phyloP scores from a whole-genome alignment of 2,888 invertebrate genomes.

The Pseudeuparius sepicola region DNA sequence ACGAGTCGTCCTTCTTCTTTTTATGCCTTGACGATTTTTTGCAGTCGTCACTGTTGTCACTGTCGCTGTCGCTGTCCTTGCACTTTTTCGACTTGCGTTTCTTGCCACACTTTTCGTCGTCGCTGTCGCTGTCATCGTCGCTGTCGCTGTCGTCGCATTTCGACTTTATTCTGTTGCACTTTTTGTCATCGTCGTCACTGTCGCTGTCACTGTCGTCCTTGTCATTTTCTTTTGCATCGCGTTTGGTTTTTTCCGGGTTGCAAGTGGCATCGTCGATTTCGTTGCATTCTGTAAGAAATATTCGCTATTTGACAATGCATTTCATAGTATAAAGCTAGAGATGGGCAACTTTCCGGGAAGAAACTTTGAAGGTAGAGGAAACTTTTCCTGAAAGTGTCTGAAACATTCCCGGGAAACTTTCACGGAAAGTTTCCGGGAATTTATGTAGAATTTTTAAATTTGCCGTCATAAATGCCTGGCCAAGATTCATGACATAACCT shows the following conservation, averaged over 20 bases:
- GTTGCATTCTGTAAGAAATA: slow-evolving; percentile 5
- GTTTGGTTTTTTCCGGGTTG: too few species aligned
- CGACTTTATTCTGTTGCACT: slow-evolving; percentile 3
- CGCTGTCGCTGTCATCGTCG: slow-evolving; percentile 9
- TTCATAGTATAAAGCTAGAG: too few species aligned
- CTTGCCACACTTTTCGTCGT: slow-evolving; percentile 12
- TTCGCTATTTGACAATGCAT: too few species aligned
- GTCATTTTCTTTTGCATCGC: slow-evolving; percentile 6
- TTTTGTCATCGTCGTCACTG: slow-evolving; percentile 16
- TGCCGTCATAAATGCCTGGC: too few species aligned
- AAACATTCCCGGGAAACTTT: too few species aligned
- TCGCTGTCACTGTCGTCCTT: slow-evolving; percentile 2
- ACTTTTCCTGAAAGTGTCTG: too few species aligned
- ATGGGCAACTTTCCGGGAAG: too few species aligned
- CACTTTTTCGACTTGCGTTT: slow-evolving; percentile 11
- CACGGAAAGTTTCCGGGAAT: too few species aligned
- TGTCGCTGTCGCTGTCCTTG: slow-evolving; percentile 13
- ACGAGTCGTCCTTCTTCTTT: slow-evolving; percentile 9
- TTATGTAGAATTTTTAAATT: too few species aligned
- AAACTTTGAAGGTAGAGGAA: too few species aligned
- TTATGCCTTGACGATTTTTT: slow-evolving; percentile 10
- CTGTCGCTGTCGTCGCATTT: slow-evolving; percentile 5
- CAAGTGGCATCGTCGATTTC: not conserved
- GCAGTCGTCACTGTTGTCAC: slow-evolving; percentile 14
- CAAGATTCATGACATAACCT: too few species aligned